Conservation (phyloP, 2,797 vertebrate genomes). For the Sebastes umbrosus region DNA sequence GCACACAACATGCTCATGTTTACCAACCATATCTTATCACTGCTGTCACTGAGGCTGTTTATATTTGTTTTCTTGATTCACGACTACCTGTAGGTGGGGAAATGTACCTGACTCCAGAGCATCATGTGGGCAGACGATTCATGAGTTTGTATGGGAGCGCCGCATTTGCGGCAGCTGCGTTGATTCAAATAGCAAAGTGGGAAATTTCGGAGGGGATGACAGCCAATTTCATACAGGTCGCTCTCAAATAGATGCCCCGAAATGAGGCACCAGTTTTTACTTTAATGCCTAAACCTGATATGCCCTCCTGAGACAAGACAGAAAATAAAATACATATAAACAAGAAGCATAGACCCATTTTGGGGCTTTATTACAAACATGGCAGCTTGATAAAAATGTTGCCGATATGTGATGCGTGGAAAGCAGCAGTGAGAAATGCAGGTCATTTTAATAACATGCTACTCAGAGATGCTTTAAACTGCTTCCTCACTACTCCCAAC, state of each 20-base stretch:
- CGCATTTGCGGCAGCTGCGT: not conserved
- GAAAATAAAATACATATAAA: slow-evolving; percentile 3
- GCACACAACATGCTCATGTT: not conserved
- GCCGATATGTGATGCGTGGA: not conserved
- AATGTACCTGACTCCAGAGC: not conserved
- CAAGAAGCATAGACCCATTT: not conserved
- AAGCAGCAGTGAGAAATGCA: not conserved
- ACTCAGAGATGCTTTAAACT: not conserved
- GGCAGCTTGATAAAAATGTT: slow-evolving; percentile 1
- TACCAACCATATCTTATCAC: not conserved
- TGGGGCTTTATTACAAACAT: slow-evolving; percentile 10
- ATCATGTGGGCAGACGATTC: slow-evolving; percentile 16
- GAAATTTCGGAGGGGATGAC: not conserved
- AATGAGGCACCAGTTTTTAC: slow-evolving; percentile 21
- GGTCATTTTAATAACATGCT: not conserved
- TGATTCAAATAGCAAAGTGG: slow-evolving; percentile 16
- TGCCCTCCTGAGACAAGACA: not conserved
- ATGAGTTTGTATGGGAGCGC: not conserved
- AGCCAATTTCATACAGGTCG: not conserved
- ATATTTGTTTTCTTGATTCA: not conserved
- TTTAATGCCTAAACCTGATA: not conserved
- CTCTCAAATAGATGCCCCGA: not conserved
- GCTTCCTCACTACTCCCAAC: not conserved
- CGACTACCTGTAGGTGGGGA: not conserved
- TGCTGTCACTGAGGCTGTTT: not conserved